Evolutionary conservation across 2,888 invertebrate genomes (phyloP), one percentile per base, ranked within the genome.

Genomic region (Proisotoma minuta): DNA sequence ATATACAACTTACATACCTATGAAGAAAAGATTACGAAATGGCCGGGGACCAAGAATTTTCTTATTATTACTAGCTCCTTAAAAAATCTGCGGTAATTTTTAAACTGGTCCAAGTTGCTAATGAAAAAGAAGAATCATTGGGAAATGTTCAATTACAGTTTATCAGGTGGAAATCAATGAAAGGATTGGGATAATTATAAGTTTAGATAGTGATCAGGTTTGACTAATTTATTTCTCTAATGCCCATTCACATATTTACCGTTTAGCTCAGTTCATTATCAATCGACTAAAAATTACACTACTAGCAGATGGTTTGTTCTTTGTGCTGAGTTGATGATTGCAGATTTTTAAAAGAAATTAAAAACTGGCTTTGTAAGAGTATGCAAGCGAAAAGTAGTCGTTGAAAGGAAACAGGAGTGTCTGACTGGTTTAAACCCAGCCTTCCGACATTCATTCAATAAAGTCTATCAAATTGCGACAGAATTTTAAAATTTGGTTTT

Each of bases 201-300:
- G 43, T 43, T 5, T 43, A 51, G 51, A 51, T 51, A 27, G 20
- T 10, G 28, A 51, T 51, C 51, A 51, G 51, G 51, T 51, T 51
- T 51, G 8, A 24, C 43, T 43, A 15, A 43, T 51, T 51, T 28
- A 51, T 27, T 51, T 28, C n/a, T n/a, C 24, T 51, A 26, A n/a
- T 27, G 2, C 10, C 4, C 28, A 51, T 8, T 50, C 50, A 22
- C 18, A 43, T 5, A n/a, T 43, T 34, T 43, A 43, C 10, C 43
- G 18, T 43, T 12, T 43, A 43, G 43, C 18, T 5, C 43, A 12
- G 43, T 20, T 43, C 43, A 43, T 43, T 43, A 43, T 43, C 43
- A 43, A 43, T 43, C 43, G 43, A 43, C 20, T 43, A 43, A 43
- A 34, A 34, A 34, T 34, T 34, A 15, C 8, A 10, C 34, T 10